Evolutionary conservation across 2,888 invertebrate species (phyloP).

Genomic region (Eristalis intricaria): DNA sequence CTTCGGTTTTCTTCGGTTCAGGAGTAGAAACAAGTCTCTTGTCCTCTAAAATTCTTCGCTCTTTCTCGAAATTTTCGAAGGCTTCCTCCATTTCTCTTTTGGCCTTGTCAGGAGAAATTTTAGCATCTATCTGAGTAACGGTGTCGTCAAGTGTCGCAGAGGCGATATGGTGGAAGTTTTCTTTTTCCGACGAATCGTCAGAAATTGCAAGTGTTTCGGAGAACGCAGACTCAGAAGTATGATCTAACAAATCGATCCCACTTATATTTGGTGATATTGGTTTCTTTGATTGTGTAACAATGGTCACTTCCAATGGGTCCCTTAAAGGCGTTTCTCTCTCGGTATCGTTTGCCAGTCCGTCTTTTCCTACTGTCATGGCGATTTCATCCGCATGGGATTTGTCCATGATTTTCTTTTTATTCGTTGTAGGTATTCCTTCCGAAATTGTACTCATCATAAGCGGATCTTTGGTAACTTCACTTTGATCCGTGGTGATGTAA

Average conservation of each 20-base stretch:
- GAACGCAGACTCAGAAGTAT: slow-evolving; percentile 76
- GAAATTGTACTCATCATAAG: slow-evolving; percentile 47
- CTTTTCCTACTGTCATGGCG: slow-evolving; percentile 39
- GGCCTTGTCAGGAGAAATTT: slow-evolving; percentile 46
- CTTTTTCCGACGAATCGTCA: slow-evolving; percentile 56
- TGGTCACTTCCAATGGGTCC: slow-evolving; percentile 40
- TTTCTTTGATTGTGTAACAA: slow-evolving; percentile 14
- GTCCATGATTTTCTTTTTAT: not conserved
- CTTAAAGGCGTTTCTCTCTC: not conserved
- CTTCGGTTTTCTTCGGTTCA: slow-evolving; percentile 12
- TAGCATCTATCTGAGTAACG: not conserved
- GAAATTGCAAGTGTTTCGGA: slow-evolving; percentile 75
- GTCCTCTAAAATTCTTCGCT: slow-evolving; percentile 3
- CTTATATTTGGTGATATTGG: slow-evolving; percentile 75
- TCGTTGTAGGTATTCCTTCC: not conserved
- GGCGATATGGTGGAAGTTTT: slow-evolving; percentile 37
- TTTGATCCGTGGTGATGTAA: slow-evolving; percentile 29
- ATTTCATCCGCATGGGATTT: slow-evolving; percentile 27
- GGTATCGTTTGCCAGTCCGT: not conserved
- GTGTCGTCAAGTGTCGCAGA: slow-evolving; percentile 10
- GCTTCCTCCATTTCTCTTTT: slow-evolving; percentile 49
- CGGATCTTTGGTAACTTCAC: slow-evolving; percentile 74
- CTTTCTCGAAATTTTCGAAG: slow-evolving; percentile 52
- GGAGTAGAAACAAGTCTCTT: slow-evolving; percentile 53
- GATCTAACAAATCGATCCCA: slow-evolving; percentile 77